Percentiles rank a stretch among this genome's conserved stretches.
Conservation (phyloP, 2,888 invertebrate species). For the Malachius bipustulatus region DNA sequence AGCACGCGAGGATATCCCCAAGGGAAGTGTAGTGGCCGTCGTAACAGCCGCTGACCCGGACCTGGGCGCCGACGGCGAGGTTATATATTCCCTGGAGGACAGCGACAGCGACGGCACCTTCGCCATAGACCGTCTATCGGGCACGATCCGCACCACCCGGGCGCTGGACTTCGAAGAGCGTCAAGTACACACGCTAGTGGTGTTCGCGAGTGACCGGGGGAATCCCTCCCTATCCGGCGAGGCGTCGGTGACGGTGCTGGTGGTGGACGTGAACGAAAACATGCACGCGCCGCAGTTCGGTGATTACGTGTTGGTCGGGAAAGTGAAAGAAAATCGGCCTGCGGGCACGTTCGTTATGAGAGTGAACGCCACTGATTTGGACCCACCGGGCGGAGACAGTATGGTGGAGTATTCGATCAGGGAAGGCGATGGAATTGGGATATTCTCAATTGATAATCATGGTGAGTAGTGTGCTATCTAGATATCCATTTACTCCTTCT, state of each 20-base stretch:
- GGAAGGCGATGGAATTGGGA: slow-evolving; percentile 82
- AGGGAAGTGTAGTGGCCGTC: slow-evolving; percentile 75
- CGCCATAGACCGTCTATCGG: slow-evolving; percentile 72
- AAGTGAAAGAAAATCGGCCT: slow-evolving; percentile 70
- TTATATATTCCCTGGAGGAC: slow-evolving; percentile 69
- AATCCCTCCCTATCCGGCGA: slow-evolving; percentile 68
- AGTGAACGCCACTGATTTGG: slow-evolving; percentile 68
- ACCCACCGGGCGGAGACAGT: slow-evolving; percentile 69
- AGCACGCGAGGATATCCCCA: slow-evolving; percentile 82
- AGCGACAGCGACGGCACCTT: slow-evolving; percentile 59
- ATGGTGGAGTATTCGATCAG: slow-evolving; percentile 75
- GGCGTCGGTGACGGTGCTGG: slow-evolving; percentile 70
- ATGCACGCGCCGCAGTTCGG: slow-evolving; percentile 69
- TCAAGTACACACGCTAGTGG: slow-evolving; percentile 78
- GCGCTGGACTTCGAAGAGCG: slow-evolving; percentile 79
- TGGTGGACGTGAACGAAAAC: slow-evolving; percentile 93
- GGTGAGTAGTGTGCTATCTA: slow-evolving; percentile 46
- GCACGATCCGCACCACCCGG: slow-evolving; percentile 69
- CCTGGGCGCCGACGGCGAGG: slow-evolving; percentile 66
- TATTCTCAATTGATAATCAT: slow-evolving; percentile 80
- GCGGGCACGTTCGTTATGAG: slow-evolving; percentile 65
- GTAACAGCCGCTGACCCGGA: slow-evolving; percentile 79
- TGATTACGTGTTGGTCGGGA: slow-evolving; percentile 64
- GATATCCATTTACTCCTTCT: too few relatives aligned
- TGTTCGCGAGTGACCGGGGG: slow-evolving; percentile 77